Evolutionary conservation across 2,113 vertebrate genomes (phyloP), one percentile per base, ranked within the genome.

Genomic region (Alethe castanea): DNA sequence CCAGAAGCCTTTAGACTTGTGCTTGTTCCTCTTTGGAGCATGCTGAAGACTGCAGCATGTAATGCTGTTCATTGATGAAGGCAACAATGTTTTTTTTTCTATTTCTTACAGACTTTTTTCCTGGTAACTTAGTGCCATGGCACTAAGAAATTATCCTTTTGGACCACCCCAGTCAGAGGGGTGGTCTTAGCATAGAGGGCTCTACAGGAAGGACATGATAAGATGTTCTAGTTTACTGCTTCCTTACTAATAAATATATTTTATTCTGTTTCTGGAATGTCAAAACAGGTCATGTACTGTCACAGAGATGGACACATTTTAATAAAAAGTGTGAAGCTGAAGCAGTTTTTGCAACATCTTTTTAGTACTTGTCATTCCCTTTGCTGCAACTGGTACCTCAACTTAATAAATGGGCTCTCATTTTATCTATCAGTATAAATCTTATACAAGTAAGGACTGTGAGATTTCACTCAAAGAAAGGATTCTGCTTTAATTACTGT

Each of bases 401-500:
- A 1, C 26, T 52, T 85, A 33, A 29, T 76, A 6, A 79, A 88
- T 31, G 18, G 35, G 64, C 28, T 87, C 67, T 77, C 50, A 44
- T 80, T 91, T 92, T 86, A 81, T 36, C 66, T 88, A 1, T 86
- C 42, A 74, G 0, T 29, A 4, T 38, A 71, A 85, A 19, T 66
- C 18, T 85, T 88, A 14, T 33, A 17, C 42, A 45, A 83, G 42
- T 80, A 70, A 86, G 36, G 59, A 70, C 59, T 88, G 40, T 56
- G 71, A 66, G 76, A 92, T 88, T 93, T 93, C 65, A 69, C 53
- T 93, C 60, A 81, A 3, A 56, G n/a, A 83, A 89, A 87, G 42
- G 33, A 86, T 81, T 87, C 59, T 88, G 33, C 61, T 91, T 88
- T 95, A 92, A 95, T 93, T 88, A 84, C 80, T 95, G 88, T 92